Conservation (phyloP, 2,888 invertebrate species). For the Andrena trimmerana region DNA sequence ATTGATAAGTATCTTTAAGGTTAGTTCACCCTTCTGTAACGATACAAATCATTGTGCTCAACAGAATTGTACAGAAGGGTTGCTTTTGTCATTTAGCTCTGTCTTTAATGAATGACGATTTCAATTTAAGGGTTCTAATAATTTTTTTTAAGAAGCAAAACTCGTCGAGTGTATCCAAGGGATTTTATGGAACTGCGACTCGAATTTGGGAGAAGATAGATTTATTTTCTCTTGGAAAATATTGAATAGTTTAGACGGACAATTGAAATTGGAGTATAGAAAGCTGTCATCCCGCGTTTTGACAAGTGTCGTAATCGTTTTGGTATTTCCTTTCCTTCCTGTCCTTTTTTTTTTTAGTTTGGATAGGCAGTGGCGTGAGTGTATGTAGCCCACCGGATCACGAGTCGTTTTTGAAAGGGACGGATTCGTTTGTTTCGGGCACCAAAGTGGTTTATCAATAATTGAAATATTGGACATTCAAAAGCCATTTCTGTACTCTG, state of each 20-base stretch:
- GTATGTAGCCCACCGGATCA: neutral
- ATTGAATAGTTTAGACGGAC: neutral
- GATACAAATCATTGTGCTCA: no score
- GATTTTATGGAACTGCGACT: neutral
- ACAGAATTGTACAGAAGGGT: no score
- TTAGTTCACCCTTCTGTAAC: no score
- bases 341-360: neutral
- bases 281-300: slow-evolving; percentile 11
- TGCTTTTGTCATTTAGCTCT: no score
- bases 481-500: neutral
- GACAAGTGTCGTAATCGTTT: slow-evolving; percentile 21
- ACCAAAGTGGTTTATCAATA: slow-evolving; percentile 10
- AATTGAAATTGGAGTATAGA: neutral
- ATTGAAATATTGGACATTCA: slow-evolving; percentile 23
- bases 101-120: no score
- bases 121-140: no score
- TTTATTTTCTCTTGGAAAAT: slow-evolving; percentile 2
- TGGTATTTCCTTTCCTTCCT: neutral
- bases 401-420: slow-evolving; percentile 23
- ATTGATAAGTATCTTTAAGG: no score
- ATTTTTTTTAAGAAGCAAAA: no score
- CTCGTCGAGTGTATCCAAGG: neutral
- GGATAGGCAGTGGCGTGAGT: neutral
- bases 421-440: slow-evolving; percentile 5
- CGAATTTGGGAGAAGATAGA: neutral